Conservation (phyloP, 2,888 invertebrate genomes). For the Onchidella celtica region DNA sequence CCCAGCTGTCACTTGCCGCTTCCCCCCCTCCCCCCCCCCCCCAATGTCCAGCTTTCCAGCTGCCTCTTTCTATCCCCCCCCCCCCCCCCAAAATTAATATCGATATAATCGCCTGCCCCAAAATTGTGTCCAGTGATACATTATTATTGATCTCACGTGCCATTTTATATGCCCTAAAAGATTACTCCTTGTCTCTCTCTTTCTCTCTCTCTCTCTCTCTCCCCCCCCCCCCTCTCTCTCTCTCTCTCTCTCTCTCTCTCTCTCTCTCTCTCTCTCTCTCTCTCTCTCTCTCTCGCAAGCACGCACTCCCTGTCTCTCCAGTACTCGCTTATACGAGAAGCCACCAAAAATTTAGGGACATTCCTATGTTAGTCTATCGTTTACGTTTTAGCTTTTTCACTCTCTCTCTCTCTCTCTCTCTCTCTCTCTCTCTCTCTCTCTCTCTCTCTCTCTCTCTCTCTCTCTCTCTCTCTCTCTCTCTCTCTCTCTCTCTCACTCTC, state of each 20-base stretch:
- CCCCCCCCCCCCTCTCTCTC: too few species aligned
- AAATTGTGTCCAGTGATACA: too few species aligned
- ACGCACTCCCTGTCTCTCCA: conserved; percentile 24
- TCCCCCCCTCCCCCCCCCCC: background rate
- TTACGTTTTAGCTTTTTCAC: background rate
- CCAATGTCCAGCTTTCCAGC: background rate
- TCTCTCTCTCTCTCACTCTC: conserved; percentile 16
- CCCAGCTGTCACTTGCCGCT: too few species aligned
- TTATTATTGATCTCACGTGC: too few species aligned
- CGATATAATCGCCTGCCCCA: too few species aligned
- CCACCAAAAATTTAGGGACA: too few species aligned
- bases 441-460: conserved; percentile 13
- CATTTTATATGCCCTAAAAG: too few species aligned
- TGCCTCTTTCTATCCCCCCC: background rate
- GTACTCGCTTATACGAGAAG: background rate
- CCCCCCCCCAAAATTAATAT: too few species aligned
- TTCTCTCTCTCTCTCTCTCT: too few species aligned
- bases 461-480: conserved; percentile 33
- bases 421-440: conserved; percentile 34
- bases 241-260: background rate
- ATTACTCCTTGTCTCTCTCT: too few species aligned
- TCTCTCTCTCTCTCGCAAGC: too few species aligned
- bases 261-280: conserved; percentile 18
- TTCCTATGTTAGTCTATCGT: background rate
- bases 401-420: conserved; percentile 29